phyloP scores from a whole-genome alignment of 1,140 invertebrate genomes.

The Drosophila nannoptera region DNA sequence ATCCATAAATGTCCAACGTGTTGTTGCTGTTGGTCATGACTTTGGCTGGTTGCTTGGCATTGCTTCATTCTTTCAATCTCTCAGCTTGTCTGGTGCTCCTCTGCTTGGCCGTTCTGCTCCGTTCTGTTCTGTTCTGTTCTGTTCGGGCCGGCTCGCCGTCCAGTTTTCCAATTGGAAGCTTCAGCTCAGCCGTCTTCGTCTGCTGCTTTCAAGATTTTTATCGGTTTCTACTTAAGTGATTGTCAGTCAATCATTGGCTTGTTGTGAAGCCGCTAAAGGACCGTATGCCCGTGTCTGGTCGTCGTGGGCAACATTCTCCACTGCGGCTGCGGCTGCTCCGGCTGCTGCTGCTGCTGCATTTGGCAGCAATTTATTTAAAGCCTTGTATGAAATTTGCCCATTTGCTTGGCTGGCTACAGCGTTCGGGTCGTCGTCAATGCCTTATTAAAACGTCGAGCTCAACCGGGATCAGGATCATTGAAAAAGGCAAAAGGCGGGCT shows the following conservation, averaged over 20 bases:
- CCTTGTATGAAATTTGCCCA: slow-evolving; percentile 51
- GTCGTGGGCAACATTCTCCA: slow-evolving; percentile 17
- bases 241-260: slow-evolving; percentile 73
- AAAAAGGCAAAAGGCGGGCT: slow-evolving; percentile 28
- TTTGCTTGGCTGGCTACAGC: slow-evolving; percentile 7
- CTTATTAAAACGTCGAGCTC: slow-evolving; percentile 43
- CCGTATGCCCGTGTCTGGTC: slow-evolving; percentile 8
- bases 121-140: too few species aligned
- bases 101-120: slow-evolving; percentile 21
- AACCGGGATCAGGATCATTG: slow-evolving; percentile 18
- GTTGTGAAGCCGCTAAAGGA: slow-evolving; percentile 22
- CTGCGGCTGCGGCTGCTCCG: slow-evolving; percentile 10
- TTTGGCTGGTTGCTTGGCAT: slow-evolving; percentile 49
- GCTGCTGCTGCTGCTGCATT: slow-evolving; percentile 24
- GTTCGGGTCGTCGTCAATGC: slow-evolving; percentile 14
- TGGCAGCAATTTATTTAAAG: slow-evolving; percentile 58
- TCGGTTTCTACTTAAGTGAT: slow-evolving; percentile 78
- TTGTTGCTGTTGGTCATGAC: slow-evolving; percentile 64
- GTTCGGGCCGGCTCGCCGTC: slow-evolving; percentile 13
- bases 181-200: slow-evolving; percentile 36
- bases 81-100: slow-evolving; percentile 33
- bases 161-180: slow-evolving; percentile 30
- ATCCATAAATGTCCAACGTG: slow-evolving; percentile 75
- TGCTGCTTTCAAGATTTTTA: slow-evolving; percentile 66
- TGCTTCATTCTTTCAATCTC: slow-evolving; percentile 36